phyloP scores from a whole-genome alignment of 2,888 invertebrate genomes.

The Ophonus ardosiacus region DNA sequence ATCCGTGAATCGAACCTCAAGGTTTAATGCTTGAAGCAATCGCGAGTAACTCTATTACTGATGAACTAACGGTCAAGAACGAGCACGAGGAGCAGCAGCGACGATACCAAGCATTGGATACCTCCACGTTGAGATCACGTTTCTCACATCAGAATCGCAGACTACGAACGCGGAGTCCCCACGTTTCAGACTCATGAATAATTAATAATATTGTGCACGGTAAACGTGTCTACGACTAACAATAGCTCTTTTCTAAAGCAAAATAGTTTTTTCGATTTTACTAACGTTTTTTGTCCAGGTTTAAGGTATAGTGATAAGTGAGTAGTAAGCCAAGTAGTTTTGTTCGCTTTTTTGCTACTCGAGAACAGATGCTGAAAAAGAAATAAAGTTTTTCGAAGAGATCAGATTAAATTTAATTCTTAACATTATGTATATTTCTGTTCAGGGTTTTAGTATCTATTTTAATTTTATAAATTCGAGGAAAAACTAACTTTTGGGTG shows the following conservation, averaged over 20 bases:
- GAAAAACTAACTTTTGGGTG: no score
- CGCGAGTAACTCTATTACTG: conserved; percentile 37
- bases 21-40: conserved; percentile 17
- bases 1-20: not conserved
- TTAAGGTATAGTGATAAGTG: conserved; percentile 11
- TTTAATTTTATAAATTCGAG: no score
- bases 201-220: conserved; percentile 55
- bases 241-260: conserved; percentile 57
- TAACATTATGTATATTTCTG: not conserved
- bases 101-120: conserved; percentile 5
- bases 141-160: conserved; percentile 56
- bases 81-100: not conserved
- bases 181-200: conserved; percentile 53
- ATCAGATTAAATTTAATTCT: not conserved
- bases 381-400: not conserved
- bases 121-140: conserved; percentile 49
- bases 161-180: conserved; percentile 42
- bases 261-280: conserved; percentile 51
- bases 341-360: not conserved
- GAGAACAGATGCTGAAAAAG: not conserved
- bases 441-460: no score
- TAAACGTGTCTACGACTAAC: conserved; percentile 58
- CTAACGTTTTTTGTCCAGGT: conserved; percentile 17
- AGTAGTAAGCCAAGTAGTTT: not conserved
- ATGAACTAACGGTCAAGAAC: conserved; percentile 46